These are phyloP conservation scores for Leptopilina boulardi DNA, from an alignment of 1,140 invertebrate genomes.

Conservation along the genomic window DNA sequence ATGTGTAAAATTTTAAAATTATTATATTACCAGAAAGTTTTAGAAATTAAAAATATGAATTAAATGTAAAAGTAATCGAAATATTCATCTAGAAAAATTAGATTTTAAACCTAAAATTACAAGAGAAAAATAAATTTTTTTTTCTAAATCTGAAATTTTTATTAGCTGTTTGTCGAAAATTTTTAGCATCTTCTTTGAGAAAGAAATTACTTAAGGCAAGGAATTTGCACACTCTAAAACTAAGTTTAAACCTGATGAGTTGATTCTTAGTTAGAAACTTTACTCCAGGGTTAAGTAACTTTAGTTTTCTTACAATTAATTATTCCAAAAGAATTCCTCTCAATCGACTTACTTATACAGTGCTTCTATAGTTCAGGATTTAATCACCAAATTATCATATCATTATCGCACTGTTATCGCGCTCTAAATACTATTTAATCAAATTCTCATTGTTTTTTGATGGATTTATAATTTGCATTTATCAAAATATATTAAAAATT, in stretches of 20 bases:
- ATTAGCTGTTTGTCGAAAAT: neutral
- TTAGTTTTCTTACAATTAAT: conserved; percentile 31
- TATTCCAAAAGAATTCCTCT: neutral
- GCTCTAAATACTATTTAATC: too few species aligned
- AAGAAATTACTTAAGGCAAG: neutral
- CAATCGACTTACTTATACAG: neutral
- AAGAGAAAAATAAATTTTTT: too few species aligned
- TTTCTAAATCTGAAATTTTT: too few species aligned
- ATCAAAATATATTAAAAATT: too few species aligned
- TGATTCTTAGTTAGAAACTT: neutral
- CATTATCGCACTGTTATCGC: neutral
- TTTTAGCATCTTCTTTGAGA: neutral
- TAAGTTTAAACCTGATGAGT: neutral
- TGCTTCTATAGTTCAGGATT: conserved; percentile 25
- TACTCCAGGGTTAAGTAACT: neutral
- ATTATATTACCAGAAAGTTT: too few species aligned
- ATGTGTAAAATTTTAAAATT: too few species aligned
- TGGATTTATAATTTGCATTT: too few species aligned
- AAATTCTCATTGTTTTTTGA: too few species aligned
- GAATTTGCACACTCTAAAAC: neutral
- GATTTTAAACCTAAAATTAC: too few species aligned
- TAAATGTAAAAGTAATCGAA: too few species aligned
- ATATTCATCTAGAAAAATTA: too few species aligned
- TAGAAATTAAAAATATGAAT: too few species aligned
- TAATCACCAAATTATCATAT: neutral